Percentiles rank a stretch among this genome's conserved stretches.
Conservation (phyloP, 2,888 invertebrate species). For the Osmoderma eremita region DNA sequence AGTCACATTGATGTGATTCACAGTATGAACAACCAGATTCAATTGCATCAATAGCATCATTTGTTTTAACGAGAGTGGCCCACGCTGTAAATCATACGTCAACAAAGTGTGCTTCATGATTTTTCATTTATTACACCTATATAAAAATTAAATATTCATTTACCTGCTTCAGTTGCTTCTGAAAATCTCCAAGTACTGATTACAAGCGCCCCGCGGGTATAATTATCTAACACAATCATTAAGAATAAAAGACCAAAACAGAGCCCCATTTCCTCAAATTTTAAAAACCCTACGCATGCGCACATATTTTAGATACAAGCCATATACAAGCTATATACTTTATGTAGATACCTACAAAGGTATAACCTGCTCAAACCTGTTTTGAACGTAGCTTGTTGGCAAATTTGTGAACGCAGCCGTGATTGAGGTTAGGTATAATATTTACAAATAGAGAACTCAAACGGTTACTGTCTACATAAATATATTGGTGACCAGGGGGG, state of each 20-base stretch:
- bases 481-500: too few species aligned
- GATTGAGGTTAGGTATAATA: too few species aligned
- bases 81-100: conserved; percentile 69
- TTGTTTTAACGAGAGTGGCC: conserved; percentile 70
- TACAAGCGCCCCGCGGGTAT: conserved; percentile 64
- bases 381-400: too few species aligned
- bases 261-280: not conserved
- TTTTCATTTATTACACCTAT: too few species aligned
- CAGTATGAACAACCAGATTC: conserved; percentile 87
- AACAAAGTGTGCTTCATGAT: conserved; percentile 39
- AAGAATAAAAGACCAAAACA: conserved; percentile 14
- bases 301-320: too few species aligned
- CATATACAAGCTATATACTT: too few species aligned
- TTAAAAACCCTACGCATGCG: not conserved
- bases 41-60: conserved; percentile 81
- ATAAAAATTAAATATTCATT: too few species aligned
- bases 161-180: conserved; percentile 74
- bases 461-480: too few species aligned
- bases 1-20: conserved; percentile 88
- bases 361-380: too few species aligned
- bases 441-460: too few species aligned
- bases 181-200: conserved; percentile 85
- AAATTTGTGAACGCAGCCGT: too few species aligned
- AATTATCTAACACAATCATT: conserved; percentile 5
- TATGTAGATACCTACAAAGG: too few species aligned